Evolutionary conservation across 2,797 vertebrate species (phyloP).

Genomic region (Sebastes iracundus): DNA sequence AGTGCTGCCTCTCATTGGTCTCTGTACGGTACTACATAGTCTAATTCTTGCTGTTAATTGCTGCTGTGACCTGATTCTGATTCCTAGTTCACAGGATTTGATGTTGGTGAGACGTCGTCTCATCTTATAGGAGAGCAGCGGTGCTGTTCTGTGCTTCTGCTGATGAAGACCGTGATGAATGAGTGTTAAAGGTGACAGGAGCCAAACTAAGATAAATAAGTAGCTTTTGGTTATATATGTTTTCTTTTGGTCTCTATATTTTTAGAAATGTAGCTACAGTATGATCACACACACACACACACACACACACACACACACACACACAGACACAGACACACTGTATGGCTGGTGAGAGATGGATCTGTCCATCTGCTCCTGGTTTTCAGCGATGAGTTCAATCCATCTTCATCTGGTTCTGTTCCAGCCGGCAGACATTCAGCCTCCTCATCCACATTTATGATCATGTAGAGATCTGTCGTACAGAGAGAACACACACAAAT

Average conservation of each 20-base stretch:
- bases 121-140: neutral
- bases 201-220: neutral
- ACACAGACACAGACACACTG: neutral
- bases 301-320: neutral
- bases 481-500: neutral
- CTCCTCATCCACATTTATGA: constrained; percentile 33
- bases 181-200: neutral
- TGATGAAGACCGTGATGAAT: neutral
- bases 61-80: neutral
- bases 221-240: neutral
- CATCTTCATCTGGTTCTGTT: constrained; percentile 32
- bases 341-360: neutral
- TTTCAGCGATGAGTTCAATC: constrained; percentile 31
- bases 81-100: neutral
- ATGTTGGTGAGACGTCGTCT: neutral
- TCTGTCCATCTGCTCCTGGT: neutral
- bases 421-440: neutral
- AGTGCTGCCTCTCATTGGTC: constrained; percentile 35
- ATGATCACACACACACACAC: neutral
- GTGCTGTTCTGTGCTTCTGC: neutral
- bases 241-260: neutral
- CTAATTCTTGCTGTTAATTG: neutral
- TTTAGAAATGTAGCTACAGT: neutral
- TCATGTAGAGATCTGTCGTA: constrained; percentile 9
- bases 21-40: constrained; percentile 2